Conservation (phyloP, 2,797 vertebrate species). For the Kryptolebias ocellatus region DNA sequence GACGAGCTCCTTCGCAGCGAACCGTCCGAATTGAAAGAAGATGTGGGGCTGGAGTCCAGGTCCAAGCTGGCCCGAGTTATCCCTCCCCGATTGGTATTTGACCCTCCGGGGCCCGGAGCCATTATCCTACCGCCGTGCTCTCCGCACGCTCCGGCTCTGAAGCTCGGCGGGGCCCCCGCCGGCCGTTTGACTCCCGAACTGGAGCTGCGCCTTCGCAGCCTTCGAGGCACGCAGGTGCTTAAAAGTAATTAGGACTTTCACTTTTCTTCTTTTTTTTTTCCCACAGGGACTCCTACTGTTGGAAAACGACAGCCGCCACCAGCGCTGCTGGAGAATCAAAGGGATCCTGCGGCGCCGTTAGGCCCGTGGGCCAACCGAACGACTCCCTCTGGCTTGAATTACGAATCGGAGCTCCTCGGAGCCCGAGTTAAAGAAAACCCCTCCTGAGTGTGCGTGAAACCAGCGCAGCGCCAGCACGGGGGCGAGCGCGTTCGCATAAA, state of each 20-base stretch:
- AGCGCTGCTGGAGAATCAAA: slow-evolving; percentile 63
- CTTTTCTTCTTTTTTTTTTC: not conserved
- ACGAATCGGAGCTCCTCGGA: slow-evolving; percentile 66
- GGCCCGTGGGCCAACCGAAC: slow-evolving; percentile 59
- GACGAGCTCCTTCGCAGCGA: slow-evolving; percentile 51
- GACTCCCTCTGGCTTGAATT: slow-evolving; percentile 75
- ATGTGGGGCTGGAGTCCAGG: slow-evolving; percentile 66
- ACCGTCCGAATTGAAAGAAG: slow-evolving; percentile 67
- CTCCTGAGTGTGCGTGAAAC: slow-evolving; percentile 56
- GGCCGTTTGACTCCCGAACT: too few species aligned
- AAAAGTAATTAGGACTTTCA: slow-evolving; percentile 55
- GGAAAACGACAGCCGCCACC: slow-evolving; percentile 50
- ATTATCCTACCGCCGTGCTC: slow-evolving; percentile 57
- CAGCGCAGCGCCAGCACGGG: slow-evolving; percentile 40
- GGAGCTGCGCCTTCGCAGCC: slow-evolving; percentile 47
- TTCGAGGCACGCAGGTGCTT: slow-evolving; percentile 62
- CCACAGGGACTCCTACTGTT: slow-evolving; percentile 20
- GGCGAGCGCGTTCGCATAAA: slow-evolving; percentile 75
- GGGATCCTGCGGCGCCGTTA: slow-evolving; percentile 49
- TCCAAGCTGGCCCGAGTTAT: slow-evolving; percentile 55
- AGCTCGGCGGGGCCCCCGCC: slow-evolving; percentile 39
- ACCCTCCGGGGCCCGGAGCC: slow-evolving; percentile 50
- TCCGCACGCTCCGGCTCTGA: slow-evolving; percentile 59
- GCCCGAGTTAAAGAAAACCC: slow-evolving; percentile 40
- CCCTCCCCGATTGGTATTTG: slow-evolving; percentile 45